Conservation (phyloP, 1,140 invertebrate genomes). For the Augochlora pura region DNA sequence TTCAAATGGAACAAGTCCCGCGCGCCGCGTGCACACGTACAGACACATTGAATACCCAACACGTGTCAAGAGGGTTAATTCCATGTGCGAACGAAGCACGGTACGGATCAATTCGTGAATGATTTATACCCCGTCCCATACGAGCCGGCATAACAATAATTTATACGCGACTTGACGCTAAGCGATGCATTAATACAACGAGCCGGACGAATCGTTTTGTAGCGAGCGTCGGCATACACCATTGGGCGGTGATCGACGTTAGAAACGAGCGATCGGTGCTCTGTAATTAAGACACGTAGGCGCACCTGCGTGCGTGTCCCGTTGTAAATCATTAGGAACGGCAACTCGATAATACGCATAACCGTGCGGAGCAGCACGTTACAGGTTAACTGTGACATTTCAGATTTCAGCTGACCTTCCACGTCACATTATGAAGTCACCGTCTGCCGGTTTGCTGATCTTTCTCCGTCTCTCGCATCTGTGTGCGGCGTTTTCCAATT, state of each 20-base stretch:
- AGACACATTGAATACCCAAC: neutral
- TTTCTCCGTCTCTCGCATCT: neutral
- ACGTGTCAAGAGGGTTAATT: conserved; percentile 24
- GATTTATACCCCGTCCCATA: conserved; percentile 55
- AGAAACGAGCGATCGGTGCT: conserved; percentile 20
- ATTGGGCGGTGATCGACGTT: conserved; percentile 28
- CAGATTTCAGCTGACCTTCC: conserved; percentile 34
- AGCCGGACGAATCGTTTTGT: conserved; percentile 35
- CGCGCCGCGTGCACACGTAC: too few species aligned
- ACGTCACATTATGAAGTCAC: conserved; percentile 13
- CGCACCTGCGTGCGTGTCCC: neutral
- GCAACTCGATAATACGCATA: conserved; percentile 28
- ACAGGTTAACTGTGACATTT: conserved; percentile 56
- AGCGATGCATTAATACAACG: conserved; percentile 54
- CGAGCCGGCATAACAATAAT: conserved; percentile 56
- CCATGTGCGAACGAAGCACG: conserved; percentile 1
- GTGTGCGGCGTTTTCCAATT: too few species aligned
- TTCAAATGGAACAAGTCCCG: neutral
- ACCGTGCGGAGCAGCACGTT: neutral
- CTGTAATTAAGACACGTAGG: conserved; percentile 36
- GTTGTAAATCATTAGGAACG: conserved; percentile 59
- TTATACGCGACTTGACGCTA: conserved; percentile 47
- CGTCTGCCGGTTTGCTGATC: neutral
- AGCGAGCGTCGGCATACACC: conserved; percentile 25
- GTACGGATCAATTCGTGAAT: conserved; percentile 47